Evolutionary conservation across 53 echinoderm and acorn worm species (phyloP).

Genomic region (Astropecten irregularis): DNA sequence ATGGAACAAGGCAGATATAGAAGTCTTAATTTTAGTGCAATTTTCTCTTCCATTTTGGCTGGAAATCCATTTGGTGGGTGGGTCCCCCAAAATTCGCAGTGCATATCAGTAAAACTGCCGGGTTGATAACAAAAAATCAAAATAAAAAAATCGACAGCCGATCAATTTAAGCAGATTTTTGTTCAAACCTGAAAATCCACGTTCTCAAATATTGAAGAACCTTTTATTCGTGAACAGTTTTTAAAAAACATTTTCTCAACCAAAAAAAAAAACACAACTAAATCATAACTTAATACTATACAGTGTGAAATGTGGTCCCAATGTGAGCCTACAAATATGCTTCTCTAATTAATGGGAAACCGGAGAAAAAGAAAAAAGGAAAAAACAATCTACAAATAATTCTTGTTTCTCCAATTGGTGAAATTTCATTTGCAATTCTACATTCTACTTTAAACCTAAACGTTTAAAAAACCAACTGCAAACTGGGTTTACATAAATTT

Average conservation of each 20-base stretch:
- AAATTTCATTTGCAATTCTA: neutral
- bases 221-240: neutral
- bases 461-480: conserved; percentile 38
- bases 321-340: too few species aligned
- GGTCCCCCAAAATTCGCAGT: too few species aligned
- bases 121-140: too few species aligned
- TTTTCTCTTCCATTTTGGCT: too few species aligned
- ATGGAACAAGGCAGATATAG: too few species aligned
- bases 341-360: neutral
- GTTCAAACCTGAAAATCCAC: neutral
- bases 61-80: too few species aligned
- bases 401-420: neutral
- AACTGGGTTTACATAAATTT: conserved; percentile 45
- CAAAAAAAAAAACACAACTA: neutral
- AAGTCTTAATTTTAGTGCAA: too few species aligned
- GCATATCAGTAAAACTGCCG: too few species aligned
- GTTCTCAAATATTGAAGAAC: neutral
- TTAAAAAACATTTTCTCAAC: neutral
- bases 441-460: neutral
- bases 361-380: neutral
- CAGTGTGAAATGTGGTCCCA: conserved; percentile 1
- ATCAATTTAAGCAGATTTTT: too few species aligned
- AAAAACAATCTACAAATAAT: neutral
- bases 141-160: too few species aligned
- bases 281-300: conserved; percentile 26